Conservation (phyloP, 2,888 invertebrate genomes). For the Xestoiulus laeticollis region DNA sequence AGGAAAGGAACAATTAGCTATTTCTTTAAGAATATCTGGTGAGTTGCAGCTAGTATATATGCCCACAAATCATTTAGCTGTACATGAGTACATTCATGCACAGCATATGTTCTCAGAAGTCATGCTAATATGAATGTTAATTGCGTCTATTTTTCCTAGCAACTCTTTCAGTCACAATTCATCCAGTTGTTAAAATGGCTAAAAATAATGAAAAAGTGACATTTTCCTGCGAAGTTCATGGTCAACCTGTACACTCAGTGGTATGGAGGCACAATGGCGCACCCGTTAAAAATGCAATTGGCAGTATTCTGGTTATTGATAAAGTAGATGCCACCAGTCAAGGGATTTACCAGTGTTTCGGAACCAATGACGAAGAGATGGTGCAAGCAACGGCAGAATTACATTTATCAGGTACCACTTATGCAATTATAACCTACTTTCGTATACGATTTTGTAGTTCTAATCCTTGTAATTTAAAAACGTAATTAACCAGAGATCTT, state of each 20-base stretch:
- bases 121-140: not conserved
- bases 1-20: constrained; percentile 44
- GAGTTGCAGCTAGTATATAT: not conserved
- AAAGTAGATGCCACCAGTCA: constrained; percentile 61
- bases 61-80: no score
- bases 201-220: constrained; percentile 61
- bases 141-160: constrained; percentile 24
- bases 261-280: constrained; percentile 94
- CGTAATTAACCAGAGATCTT: constrained; percentile 27
- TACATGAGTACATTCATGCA: no score
- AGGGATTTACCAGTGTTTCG: constrained; percentile 64
- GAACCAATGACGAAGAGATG: constrained; percentile 54
- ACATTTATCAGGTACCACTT: constrained; percentile 53
- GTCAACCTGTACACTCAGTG: constrained; percentile 84
- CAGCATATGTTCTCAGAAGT: no score
- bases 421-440: not conserved
- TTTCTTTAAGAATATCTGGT: constrained; percentile 40
- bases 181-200: constrained; percentile 56
- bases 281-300: constrained; percentile 67
- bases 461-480: not conserved
- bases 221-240: constrained; percentile 62
- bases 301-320: constrained; percentile 58
- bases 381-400: constrained; percentile 55
- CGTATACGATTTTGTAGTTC: not conserved
- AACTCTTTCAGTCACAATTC: constrained; percentile 51